Evolutionary conservation across 2,113 vertebrate genomes (phyloP).

Genomic region (Nannospalax galili): DNA sequence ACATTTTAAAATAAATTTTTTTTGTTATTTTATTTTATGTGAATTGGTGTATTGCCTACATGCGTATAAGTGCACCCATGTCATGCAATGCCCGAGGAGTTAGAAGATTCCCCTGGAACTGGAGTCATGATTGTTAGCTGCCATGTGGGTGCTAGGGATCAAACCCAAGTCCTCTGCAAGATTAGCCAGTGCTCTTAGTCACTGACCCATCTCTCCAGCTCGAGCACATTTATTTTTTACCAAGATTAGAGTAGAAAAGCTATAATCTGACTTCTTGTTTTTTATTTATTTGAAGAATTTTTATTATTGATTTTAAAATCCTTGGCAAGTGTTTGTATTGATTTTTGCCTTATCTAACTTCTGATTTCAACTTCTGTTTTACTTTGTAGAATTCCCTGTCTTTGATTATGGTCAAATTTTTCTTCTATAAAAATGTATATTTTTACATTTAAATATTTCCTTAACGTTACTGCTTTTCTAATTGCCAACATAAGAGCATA

Average conservation of each 20-base stretch:
- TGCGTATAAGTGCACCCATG: too few species aligned
- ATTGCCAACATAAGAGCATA: neutral
- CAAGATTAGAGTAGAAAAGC: neutral
- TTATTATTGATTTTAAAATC: constrained; percentile 30
- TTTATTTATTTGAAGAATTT: constrained; percentile 58
- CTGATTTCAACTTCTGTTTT: neutral
- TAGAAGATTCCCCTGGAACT: too few species aligned
- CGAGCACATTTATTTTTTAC: constrained; percentile 60
- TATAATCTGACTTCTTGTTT: constrained; percentile 57
- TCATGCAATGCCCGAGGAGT: too few species aligned
- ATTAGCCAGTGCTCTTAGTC: too few species aligned
- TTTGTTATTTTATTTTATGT: too few species aligned
- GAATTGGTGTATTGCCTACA: too few species aligned
- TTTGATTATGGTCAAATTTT: constrained; percentile 50
- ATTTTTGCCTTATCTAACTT: constrained; percentile 26
- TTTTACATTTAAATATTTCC: constrained; percentile 18
- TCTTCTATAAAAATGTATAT: neutral
- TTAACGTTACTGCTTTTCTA: neutral
- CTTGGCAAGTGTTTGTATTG: neutral
- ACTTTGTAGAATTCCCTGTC: neutral
- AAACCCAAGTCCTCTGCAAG: too few species aligned
- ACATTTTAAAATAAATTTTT: too few species aligned
- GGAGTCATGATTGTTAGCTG: too few species aligned
- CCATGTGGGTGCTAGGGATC: too few species aligned
- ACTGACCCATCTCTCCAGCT: too few species aligned